phyloP scores from a whole-genome alignment of 2,888 invertebrate genomes.

The Panopea generosa region DNA sequence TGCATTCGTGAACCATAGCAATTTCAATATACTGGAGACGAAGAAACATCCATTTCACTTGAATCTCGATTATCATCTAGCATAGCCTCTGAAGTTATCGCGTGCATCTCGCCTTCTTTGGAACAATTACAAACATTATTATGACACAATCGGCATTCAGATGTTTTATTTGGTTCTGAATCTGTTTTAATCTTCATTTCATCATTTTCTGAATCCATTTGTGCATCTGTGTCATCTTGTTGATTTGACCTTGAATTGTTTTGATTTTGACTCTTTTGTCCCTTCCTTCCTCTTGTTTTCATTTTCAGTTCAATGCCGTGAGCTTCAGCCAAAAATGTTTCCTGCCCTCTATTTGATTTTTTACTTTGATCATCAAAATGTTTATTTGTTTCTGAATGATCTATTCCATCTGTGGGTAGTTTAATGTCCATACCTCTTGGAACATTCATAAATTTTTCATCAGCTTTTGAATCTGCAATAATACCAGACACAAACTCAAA shows the following conservation, averaged over 20 bases:
- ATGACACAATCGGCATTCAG: neutral
- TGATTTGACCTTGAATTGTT: conserved; percentile 9
- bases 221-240: neutral
- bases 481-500: conserved; percentile 50
- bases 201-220: neutral
- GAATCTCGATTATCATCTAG: conserved; percentile 34
- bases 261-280: conserved; percentile 10
- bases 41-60: conserved; percentile 51
- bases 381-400: too few species aligned
- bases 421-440: too few species aligned
- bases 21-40: conserved; percentile 51
- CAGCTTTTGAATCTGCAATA: conserved; percentile 25
- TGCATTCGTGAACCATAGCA: too few species aligned
- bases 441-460: neutral
- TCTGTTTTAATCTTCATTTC: neutral
- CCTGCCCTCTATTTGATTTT: conserved; percentile 14
- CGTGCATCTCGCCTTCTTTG: conserved; percentile 15
- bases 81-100: neutral
- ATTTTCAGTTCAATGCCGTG: neutral
- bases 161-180: neutral
- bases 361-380: neutral
- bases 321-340: conserved; percentile 15
- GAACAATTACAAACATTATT: conserved; percentile 14
- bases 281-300: conserved; percentile 13
- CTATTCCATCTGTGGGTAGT: too few species aligned